Conservation (phyloP, 2,888 invertebrate species). For the Drosophila siamana region DNA sequence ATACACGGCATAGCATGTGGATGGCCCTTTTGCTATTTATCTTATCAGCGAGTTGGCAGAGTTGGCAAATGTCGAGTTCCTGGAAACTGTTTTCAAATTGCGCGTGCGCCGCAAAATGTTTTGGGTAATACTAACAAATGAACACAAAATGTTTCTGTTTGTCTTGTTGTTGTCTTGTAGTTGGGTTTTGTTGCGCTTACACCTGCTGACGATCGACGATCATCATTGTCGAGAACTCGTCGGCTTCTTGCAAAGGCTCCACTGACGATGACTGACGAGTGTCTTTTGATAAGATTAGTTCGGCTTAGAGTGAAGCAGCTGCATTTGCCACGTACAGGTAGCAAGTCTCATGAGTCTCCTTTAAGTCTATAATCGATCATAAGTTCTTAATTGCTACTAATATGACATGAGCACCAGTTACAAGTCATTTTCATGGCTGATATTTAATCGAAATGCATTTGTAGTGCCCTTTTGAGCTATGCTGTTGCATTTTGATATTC, state of each 20-base stretch:
- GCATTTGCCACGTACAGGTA: conserved; percentile 59
- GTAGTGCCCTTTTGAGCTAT: not conserved
- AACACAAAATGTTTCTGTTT: conserved; percentile 30
- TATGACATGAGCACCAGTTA: conserved; percentile 42
- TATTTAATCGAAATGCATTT: not conserved
- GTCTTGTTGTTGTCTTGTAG: conserved; percentile 17
- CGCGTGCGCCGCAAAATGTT: conserved; percentile 57
- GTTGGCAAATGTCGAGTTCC: conserved; percentile 63
- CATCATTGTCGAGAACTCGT: conserved; percentile 17
- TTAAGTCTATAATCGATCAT: conserved; percentile 64
- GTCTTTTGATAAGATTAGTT: conserved; percentile 72
- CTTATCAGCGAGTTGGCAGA: conserved; percentile 61
- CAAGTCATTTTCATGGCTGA: conserved; percentile 7
- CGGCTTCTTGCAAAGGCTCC: conserved; percentile 52
- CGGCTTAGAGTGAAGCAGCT: conserved; percentile 50
- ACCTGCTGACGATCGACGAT: conserved; percentile 58
- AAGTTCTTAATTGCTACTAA: conserved; percentile 67
- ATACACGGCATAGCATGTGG: conserved; percentile 44
- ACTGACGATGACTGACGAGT: conserved; percentile 59
- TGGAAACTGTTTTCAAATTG: conserved; percentile 40
- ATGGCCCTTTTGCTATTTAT: conserved; percentile 67
- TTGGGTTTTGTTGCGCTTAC: conserved; percentile 45
- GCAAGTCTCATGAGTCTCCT: conserved; percentile 35
- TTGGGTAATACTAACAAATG: conserved; percentile 75
- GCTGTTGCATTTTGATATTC: too few relatives aligned